phyloP scores from a whole-genome alignment of 2,888 invertebrate species.

The Aspidiotus destructor region DNA sequence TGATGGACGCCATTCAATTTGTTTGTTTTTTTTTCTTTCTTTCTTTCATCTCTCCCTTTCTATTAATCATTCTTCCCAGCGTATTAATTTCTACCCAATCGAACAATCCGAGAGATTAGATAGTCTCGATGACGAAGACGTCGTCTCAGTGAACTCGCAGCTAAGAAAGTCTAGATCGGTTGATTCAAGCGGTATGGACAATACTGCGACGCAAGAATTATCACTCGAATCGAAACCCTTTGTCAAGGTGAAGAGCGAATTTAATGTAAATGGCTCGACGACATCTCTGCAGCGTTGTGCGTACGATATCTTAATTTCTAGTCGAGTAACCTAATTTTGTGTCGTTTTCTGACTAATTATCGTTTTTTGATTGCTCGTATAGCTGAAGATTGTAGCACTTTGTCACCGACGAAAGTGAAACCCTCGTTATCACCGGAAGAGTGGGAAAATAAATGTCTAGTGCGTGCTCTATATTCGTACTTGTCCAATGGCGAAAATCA shows the following conservation, averaged over 20 bases:
- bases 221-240: slow-evolving; percentile 44
- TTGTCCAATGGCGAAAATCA: slow-evolving; percentile 82
- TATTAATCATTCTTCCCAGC: slow-evolving; percentile 45
- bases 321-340: no score
- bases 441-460: slow-evolving; percentile 30
- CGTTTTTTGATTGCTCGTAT: no score
- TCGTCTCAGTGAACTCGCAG: slow-evolving; percentile 65
- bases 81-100: slow-evolving; percentile 70
- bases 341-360: no score
- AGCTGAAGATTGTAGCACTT: slow-evolving; percentile 36
- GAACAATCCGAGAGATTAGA: slow-evolving; percentile 63
- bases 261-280: slow-evolving; percentile 66
- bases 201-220: slow-evolving; percentile 44
- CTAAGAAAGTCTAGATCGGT: slow-evolving; percentile 78
- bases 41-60: slow-evolving; percentile 17
- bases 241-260: slow-evolving; percentile 78
- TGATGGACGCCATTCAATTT: background rate
- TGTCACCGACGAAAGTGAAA: slow-evolving; percentile 40
- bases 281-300: slow-evolving; percentile 59
- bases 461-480: slow-evolving; percentile 71
- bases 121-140: slow-evolving; percentile 56
- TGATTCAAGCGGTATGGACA: slow-evolving; percentile 75
- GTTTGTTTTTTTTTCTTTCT: background rate
- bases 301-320: background rate
- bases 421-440: slow-evolving; percentile 45